Base-by-base conservation (phyloP, 2,797 vertebrate genomes). In the Sebastes minor region DNA sequence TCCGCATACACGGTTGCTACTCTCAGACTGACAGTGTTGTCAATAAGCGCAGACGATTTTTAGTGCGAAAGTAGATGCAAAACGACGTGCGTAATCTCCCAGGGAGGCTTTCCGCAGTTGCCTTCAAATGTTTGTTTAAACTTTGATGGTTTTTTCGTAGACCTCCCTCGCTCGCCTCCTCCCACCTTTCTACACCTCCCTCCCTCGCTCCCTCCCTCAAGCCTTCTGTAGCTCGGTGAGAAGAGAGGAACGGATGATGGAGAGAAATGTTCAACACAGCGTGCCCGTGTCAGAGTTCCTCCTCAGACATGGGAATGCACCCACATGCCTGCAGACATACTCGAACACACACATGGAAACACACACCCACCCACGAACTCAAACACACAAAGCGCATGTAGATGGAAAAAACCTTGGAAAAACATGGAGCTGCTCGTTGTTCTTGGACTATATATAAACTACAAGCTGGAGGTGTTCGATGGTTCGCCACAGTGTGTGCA, bases 221-320 rank as follows among this genome's bases (percentile, higher is more conserved):
- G 81, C 89, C 83, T 89, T 91, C 90, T 91, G 88, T 81, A 83
- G 80, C 86, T 83, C 49, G 4, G 71, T 18, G 8, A 84, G 79
- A 78, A 74, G 52, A 82, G 81, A 88, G 81, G 55, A 62, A n/a
- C 7, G 72, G 70, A 59, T 71, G 86, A 89, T 83, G 76, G 76
- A 76, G 20, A 86, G 79, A 81, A 81, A 68, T 63, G 81, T 76
- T 89, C 76, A 71, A 61, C 84, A 56, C 65, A 33, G 61, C 10
- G 3, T 62, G 71, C 62, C 74, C 32, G 77, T 92, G 90, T 93
- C 90, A 91, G 88, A 91, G 89, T 90, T 93, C 80, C 82, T 84
- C 72, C 68, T 83, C 78, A 88, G 89, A 92, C 83, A 85, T 60
- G 83, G 86, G 80, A 90, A 85, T 56, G 87, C 87, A 90, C 82